Conservation (phyloP, 2,113 vertebrate species). For the Thymallus thymallus region DNA sequence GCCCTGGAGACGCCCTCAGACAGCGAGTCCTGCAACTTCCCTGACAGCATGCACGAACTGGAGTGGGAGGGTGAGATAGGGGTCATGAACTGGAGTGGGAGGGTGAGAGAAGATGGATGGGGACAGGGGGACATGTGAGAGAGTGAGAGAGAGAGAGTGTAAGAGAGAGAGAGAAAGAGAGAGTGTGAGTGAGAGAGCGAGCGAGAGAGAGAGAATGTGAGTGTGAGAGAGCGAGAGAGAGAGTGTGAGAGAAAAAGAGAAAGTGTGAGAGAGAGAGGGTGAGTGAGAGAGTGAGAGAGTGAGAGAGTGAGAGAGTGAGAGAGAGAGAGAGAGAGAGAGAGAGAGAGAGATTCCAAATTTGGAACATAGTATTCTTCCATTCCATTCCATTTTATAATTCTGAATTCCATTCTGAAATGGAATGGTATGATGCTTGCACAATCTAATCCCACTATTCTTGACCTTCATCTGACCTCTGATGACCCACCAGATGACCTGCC, state of each 20-base stretch:
- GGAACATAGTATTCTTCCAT: too few relatives aligned
- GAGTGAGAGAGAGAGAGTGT: not conserved
- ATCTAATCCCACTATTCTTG: not conserved
- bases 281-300: not conserved
- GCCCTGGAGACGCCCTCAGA: conserved; percentile 81
- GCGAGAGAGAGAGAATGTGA: not conserved
- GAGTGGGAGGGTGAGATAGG: conserved; percentile 79
- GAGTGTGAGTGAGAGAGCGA: too few relatives aligned
- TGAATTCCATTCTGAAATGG: too few relatives aligned
- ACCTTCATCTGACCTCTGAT: not conserved
- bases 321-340: not conserved
- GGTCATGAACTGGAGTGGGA: not conserved
- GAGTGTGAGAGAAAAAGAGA: too few relatives aligned
- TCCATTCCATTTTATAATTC: too few relatives aligned
- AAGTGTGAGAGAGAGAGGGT: not conserved
- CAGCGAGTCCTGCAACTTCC: conserved; percentile 77
- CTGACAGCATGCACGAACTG: conserved; percentile 69
- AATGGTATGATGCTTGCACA: not conserved
- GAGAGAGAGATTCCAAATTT: not conserved
- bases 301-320: too few relatives aligned
- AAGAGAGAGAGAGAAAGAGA: too few relatives aligned
- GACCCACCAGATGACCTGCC: conserved; percentile 77
- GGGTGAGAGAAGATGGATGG: not conserved
- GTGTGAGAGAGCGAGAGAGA: too few relatives aligned
- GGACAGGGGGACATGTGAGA: too few relatives aligned